Percentiles rank a stretch among this genome's conserved stretches.
These are phyloP conservation scores for Cetonia aurata DNA, from an alignment of 2,888 invertebrate genomes.

Conservation along the genomic window DNA sequence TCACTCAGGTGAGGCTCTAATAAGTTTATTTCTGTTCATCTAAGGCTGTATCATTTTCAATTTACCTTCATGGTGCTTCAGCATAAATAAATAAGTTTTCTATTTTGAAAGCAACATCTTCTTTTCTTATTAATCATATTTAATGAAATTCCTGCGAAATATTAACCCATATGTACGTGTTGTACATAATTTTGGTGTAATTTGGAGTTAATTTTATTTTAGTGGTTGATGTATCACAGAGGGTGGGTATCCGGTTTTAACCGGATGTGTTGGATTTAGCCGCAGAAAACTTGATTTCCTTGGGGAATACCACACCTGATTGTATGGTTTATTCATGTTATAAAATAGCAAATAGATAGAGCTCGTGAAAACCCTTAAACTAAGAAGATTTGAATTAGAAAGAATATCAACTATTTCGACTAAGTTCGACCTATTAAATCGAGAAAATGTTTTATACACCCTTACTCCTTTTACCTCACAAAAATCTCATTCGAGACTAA, in stretches of 20 bases:
- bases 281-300: slow-evolving; percentile 30
- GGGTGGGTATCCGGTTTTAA: slow-evolving; percentile 31
- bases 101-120: too few relatives aligned
- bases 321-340: slow-evolving; percentile 14
- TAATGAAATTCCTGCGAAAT: background rate
- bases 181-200: background rate
- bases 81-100: too few relatives aligned
- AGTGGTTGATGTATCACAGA: slow-evolving; percentile 16
- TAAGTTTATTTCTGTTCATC: slow-evolving; percentile 1
- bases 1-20: slow-evolving; percentile 76
- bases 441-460: too few relatives aligned
- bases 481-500: too few relatives aligned
- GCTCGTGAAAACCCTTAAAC: too few relatives aligned
- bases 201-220: slow-evolving; percentile 18
- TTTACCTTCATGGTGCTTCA: background rate
- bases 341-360: background rate
- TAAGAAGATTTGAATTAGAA: too few relatives aligned
- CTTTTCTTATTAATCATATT: background rate
- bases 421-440: background rate
- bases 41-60: background rate
- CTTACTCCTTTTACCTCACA: too few relatives aligned
- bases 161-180: slow-evolving; percentile 10
- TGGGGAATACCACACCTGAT: slow-evolving; percentile 6
- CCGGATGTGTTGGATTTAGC: slow-evolving; percentile 38
- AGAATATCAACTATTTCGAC: background rate